Conservation (phyloP, 2,888 invertebrate species). For the Busseola fusca region DNA sequence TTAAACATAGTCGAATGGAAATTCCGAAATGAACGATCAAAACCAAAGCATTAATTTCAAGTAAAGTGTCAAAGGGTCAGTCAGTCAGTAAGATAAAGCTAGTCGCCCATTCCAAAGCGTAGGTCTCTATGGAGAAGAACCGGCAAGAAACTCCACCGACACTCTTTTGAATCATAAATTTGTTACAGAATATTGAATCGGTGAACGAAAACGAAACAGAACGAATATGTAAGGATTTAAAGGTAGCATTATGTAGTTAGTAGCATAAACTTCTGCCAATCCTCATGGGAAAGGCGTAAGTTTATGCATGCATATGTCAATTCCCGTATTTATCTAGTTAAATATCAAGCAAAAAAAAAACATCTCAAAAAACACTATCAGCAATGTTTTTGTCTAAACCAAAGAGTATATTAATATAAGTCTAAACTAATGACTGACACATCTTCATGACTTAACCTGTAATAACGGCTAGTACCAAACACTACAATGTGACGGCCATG, state of each 20-base stretch:
- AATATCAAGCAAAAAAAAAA: neutral
- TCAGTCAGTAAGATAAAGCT: no score
- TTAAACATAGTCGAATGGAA: neutral
- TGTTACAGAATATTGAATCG: no score
- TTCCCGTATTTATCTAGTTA: neutral
- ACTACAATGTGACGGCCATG: constrained; percentile 18
- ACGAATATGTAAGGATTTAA: neutral
- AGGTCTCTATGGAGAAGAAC: no score
- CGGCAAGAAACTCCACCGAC: no score
- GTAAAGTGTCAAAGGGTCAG: no score
- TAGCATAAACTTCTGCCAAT: neutral
- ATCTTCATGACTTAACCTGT: neutral
- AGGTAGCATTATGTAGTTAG: neutral
- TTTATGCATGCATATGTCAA: neutral
- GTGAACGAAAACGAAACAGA: neutral
- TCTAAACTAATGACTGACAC: constrained; percentile 4
- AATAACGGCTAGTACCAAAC: constrained; percentile 24
- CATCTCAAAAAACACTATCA: neutral
- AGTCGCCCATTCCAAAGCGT: no score
- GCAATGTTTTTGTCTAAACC: neutral
- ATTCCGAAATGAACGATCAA: neutral
- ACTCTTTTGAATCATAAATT: no score
- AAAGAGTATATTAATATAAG: no score
- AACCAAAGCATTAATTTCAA: no score
- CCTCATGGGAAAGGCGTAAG: neutral